These are phyloP conservation scores for Autographa pulchrina DNA, from an alignment of 2,888 invertebrate species.

Conservation along the genomic window DNA sequence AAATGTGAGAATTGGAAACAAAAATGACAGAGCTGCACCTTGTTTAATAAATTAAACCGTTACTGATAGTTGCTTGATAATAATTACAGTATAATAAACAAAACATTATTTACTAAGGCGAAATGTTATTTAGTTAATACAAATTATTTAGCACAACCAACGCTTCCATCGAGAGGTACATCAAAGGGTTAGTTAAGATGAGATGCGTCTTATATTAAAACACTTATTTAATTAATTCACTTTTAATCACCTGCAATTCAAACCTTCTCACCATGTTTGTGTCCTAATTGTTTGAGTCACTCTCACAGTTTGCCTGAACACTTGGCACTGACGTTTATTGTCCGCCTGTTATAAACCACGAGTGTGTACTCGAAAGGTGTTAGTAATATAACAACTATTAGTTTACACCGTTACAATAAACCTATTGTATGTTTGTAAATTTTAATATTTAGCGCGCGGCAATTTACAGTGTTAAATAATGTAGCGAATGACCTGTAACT, in stretches of 20 bases:
- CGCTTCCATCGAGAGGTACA: too few relatives aligned
- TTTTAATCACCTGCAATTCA: conserved; percentile 21
- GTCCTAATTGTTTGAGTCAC: conserved; percentile 26
- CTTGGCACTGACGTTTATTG: conserved; percentile 34
- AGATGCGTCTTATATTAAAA: neutral
- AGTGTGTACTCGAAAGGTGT: conserved; percentile 19
- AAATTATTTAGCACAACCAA: too few relatives aligned
- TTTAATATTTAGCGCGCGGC: neutral
- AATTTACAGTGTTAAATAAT: neutral
- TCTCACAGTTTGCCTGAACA: conserved; percentile 28
- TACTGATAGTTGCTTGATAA: too few relatives aligned
- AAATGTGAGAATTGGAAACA: too few relatives aligned
- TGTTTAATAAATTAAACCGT: too few relatives aligned
- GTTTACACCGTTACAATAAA: conserved; percentile 46
- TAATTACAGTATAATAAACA: too few relatives aligned
- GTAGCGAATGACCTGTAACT: neutral
- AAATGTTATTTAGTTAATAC: too few relatives aligned
- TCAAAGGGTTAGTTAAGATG: too few relatives aligned
- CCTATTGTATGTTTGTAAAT: conserved; percentile 34
- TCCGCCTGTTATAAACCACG: conserved; percentile 8
- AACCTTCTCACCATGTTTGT: conserved; percentile 38
- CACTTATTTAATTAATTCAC: neutral
- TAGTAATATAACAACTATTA: conserved; percentile 31
- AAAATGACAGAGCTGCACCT: too few relatives aligned
- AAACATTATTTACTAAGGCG: too few relatives aligned